Conservation (phyloP, 2,113 vertebrate species). For the Triplophysa rosa region DNA sequence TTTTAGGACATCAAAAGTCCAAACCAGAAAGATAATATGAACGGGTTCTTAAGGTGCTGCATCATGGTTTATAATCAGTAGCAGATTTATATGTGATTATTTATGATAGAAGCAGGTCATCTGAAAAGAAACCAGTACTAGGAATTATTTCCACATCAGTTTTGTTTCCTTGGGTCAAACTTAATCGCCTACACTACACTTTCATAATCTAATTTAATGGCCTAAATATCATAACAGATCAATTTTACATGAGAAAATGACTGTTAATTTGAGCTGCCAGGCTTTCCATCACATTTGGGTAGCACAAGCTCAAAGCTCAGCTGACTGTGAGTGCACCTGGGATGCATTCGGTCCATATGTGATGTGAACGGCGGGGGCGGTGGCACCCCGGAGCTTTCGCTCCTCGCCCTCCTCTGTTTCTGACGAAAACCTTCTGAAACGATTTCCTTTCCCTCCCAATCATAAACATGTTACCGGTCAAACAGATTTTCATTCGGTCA, state of each 20-base stretch:
- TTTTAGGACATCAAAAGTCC: too few relatives aligned
- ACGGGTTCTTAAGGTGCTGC: not conserved
- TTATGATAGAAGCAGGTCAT: conserved; percentile 11
- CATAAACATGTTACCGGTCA: conserved; percentile 43
- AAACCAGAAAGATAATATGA: not conserved
- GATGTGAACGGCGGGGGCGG: conserved; percentile 37
- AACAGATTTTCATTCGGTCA: conserved; percentile 39
- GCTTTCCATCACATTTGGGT: not conserved
- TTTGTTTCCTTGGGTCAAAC: not conserved
- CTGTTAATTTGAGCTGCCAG: not conserved
- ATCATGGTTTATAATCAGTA: too few relatives aligned
- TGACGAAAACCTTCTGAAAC: not conserved
- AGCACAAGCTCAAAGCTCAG: not conserved
- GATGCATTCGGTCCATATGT: not conserved
- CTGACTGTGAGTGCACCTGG: not conserved
- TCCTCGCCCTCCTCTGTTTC: conserved; percentile 3
- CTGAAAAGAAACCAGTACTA: not conserved
- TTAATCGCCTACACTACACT: not conserved
- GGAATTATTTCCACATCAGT: not conserved
- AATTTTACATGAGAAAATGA: not conserved
- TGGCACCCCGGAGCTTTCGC: conserved; percentile 10
- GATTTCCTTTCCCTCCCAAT: not conserved
- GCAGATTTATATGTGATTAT: conserved; percentile 8
- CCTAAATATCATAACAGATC: not conserved
- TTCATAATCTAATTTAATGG: conserved; percentile 6